These are phyloP conservation scores for Sesamia nonagrioides DNA, from an alignment of 1,140 invertebrate genomes.

Conservation along the genomic window DNA sequence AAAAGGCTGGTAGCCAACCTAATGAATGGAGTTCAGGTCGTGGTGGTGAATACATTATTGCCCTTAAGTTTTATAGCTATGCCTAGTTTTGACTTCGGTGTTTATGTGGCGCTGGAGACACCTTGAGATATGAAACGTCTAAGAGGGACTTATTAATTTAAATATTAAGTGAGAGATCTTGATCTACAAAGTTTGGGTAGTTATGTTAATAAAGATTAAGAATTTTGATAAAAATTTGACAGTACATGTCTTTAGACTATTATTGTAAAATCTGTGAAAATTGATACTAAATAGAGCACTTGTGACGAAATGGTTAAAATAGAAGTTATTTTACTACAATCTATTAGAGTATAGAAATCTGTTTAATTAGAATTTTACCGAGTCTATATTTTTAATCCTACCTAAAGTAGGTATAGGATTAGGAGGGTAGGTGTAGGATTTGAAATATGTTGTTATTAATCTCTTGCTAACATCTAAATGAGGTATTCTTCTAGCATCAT, in stretches of 20 bases:
- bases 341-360: too few species aligned
- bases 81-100: conserved; percentile 28
- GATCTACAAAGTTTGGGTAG: background rate
- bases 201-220: background rate
- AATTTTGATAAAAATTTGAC: too few species aligned
- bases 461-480: conserved; percentile 61
- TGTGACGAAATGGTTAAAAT: too few species aligned
- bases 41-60: conserved; percentile 62
- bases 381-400: too few species aligned
- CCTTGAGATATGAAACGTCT: background rate
- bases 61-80: conserved; percentile 47
- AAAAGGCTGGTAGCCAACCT: conserved; percentile 60
- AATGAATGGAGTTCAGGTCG: conserved; percentile 59
- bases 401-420: too few species aligned
- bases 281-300: too few species aligned
- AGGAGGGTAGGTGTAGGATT: too few species aligned
- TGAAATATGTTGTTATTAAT: too few species aligned
- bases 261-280: too few species aligned
- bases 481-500: conserved; percentile 74
- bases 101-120: conserved; percentile 22
- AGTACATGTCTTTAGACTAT: too few species aligned
- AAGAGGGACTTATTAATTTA: background rate
- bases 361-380: too few species aligned
- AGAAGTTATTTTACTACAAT: too few species aligned
- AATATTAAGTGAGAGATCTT: background rate